Evolutionary conservation across 2,888 invertebrate species (phyloP).

Genomic region (Melanargia galathea): DNA sequence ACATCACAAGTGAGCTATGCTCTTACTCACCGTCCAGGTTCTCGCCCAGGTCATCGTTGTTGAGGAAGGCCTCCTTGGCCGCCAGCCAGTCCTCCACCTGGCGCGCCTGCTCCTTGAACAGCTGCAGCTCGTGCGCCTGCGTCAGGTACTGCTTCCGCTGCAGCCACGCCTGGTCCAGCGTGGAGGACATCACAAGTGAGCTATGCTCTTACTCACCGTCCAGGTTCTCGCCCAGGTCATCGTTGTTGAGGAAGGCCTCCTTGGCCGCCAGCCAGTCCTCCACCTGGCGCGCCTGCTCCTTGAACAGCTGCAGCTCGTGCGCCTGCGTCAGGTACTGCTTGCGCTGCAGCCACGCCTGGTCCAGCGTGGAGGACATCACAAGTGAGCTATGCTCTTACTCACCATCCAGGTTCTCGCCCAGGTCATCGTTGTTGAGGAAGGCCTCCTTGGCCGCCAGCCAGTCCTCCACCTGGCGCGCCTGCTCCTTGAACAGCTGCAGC

Average conservation of each 20-base stretch:
- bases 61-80: slow-evolving; percentile 96
- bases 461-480: too few relatives aligned
- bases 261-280: slow-evolving; percentile 97
- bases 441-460: too few relatives aligned
- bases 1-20: too few relatives aligned
- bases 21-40: slow-evolving; percentile 73
- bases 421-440: too few relatives aligned
- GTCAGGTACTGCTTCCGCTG: slow-evolving; percentile 89
- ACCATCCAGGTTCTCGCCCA: too few relatives aligned
- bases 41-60: slow-evolving; percentile 96
- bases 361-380: slow-evolving; percentile 88
- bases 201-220: slow-evolving; percentile 60
- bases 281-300: slow-evolving; percentile 93
- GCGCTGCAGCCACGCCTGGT: slow-evolving; percentile 91
- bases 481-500: too few relatives aligned
- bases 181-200: slow-evolving; percentile 76
- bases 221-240: slow-evolving; percentile 92
- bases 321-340: slow-evolving; percentile 91
- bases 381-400: too few relatives aligned
- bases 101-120: slow-evolving; percentile 94
- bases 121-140: too few relatives aligned
- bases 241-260: slow-evolving; percentile 97
- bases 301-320: slow-evolving; percentile 91
- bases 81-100: slow-evolving; percentile 96
- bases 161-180: slow-evolving; percentile 91